A percentile compares a stretch with the other conserved stretches of the same genome.
Evolutionary conservation across 2,113 vertebrate genomes (phyloP).

Genomic region (Pachyramphus minor): DNA sequence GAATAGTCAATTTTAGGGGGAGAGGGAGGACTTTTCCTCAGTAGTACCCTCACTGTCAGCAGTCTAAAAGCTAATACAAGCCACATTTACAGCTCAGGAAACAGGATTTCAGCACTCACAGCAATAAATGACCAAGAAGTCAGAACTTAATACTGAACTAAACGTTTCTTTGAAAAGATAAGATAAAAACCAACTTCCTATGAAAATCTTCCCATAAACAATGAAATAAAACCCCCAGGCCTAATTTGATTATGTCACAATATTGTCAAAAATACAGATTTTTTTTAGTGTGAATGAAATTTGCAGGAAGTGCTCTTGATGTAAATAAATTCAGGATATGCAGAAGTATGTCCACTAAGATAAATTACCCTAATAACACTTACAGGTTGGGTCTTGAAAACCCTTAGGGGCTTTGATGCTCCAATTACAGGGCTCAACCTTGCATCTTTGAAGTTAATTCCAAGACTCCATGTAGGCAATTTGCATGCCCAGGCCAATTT

Average conservation of each 20-base stretch:
- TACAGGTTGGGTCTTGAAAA: background rate
- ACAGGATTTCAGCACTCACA: background rate
- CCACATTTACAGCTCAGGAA: background rate
- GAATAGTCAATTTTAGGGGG: background rate
- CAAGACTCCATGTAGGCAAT: background rate
- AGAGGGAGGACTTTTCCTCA: background rate
- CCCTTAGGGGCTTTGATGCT: background rate
- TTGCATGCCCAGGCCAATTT: background rate
- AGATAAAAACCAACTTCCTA: background rate
- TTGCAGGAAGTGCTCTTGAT: background rate
- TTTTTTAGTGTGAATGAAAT: background rate
- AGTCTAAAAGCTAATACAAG: background rate
- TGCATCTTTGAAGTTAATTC: background rate
- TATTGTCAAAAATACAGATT: background rate
- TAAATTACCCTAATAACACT: background rate
- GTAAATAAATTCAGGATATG: background rate
- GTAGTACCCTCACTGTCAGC: background rate
- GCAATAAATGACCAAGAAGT: background rate
- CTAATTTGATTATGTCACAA: background rate
- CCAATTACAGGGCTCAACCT: background rate
- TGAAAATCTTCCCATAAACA: background rate
- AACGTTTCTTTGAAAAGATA: background rate
- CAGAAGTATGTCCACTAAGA: background rate
- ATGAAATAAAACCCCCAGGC: background rate
- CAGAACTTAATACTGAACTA: background rate